These are phyloP conservation scores for Beris morrisii DNA, from an alignment of 2,888 invertebrate species.

Conservation along the genomic window DNA sequence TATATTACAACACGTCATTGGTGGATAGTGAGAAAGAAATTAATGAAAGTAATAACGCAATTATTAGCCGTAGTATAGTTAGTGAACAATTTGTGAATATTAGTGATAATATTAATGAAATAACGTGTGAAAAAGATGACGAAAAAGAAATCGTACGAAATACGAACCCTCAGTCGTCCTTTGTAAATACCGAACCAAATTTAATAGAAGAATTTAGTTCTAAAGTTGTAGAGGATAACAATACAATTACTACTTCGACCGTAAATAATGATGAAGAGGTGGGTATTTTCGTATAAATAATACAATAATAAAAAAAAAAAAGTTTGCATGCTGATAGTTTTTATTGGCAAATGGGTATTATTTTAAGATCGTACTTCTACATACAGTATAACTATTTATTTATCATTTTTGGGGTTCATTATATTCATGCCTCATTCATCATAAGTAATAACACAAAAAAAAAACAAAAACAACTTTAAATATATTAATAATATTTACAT, in stretches of 20 bases:
- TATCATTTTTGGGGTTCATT: too few species aligned
- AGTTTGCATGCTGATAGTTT: constrained; percentile 7
- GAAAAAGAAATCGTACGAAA: not conserved
- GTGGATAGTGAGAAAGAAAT: too few species aligned
- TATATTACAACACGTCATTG: too few species aligned
- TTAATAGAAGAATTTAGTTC: not conserved
- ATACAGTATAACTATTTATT: too few species aligned
- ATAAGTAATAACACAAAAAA: too few species aligned
- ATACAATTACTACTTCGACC: not conserved
- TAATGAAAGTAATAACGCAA: not conserved
- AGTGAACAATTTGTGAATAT: constrained; percentile 60
- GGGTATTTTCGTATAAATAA: constrained; percentile 13
- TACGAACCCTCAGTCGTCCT: not conserved
- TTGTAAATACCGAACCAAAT: constrained; percentile 1
- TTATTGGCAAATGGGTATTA: constrained; percentile 28
- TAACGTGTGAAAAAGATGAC: not conserved
- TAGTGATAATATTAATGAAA: constrained; percentile 10
- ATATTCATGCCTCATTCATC: not conserved
- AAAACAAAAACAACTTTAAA: too few species aligned
- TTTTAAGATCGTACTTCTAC: too few species aligned
- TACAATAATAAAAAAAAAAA: not conserved
- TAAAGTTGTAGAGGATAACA: not conserved
- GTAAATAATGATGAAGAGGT: constrained; percentile 13
- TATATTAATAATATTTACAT: not conserved
- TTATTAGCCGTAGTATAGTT: not conserved